Percentiles rank a stretch among this genome's conserved stretches.
phyloP scores from a whole-genome alignment of 92 coral and sea anemone genomes.

The Montipora capitata region DNA sequence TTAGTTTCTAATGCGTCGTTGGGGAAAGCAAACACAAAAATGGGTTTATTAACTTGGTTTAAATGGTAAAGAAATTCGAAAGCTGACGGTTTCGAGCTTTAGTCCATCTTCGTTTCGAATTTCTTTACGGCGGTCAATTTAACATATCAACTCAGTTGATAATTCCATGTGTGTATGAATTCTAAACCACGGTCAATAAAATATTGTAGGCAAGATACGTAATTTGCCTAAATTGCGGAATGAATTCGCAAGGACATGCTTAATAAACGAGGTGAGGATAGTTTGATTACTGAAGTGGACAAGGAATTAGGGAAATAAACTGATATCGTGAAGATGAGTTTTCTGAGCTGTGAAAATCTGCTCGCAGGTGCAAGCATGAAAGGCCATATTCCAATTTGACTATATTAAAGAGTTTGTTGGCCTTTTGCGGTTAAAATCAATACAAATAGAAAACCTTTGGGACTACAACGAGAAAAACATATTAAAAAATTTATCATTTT shows the following conservation, averaged over 20 bases:
- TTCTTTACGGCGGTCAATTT: no score
- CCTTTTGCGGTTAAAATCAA: conserved; percentile 36
- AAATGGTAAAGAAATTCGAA: no score
- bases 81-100: no score
- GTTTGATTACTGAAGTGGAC: no score
- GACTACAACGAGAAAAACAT: neutral
- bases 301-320: neutral
- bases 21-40: no score
- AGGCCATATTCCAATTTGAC: neutral
- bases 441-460: neutral
- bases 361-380: neutral
- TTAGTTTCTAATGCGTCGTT: no score
- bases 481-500: conserved; percentile 18
- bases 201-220: neutral
- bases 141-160: no score
- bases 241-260: neutral
- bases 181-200: neutral
- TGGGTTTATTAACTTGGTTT: no score
- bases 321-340: neutral
- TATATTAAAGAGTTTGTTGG: neutral
- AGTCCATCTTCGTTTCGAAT: neutral
- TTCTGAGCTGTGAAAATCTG: neutral
- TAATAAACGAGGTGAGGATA: neutral
- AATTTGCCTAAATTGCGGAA: conserved; percentile 19
- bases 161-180: neutral